Conservation (phyloP, 2,888 invertebrate genomes). For the Sminthurinus aureus region DNA sequence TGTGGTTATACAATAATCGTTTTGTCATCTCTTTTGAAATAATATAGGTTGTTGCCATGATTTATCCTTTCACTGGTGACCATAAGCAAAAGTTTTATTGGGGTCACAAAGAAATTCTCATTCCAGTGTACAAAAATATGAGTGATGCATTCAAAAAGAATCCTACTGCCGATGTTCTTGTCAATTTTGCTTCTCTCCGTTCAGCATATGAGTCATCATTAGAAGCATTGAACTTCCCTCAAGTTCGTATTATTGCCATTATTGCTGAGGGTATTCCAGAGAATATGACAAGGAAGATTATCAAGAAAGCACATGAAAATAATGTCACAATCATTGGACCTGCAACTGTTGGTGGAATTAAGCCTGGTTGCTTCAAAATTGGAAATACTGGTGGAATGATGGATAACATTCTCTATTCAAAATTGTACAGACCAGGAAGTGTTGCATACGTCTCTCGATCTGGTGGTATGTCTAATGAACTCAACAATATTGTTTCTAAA, state of each 20-base stretch:
- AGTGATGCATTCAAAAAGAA: slow-evolving; percentile 95
- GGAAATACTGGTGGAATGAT: slow-evolving; percentile 99
- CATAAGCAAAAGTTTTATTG: slow-evolving; percentile 99
- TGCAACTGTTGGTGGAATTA: slow-evolving; percentile 87
- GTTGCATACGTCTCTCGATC: slow-evolving; percentile 98
- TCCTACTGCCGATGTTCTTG: slow-evolving; percentile 91
- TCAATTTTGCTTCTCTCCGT: slow-evolving; percentile 96
- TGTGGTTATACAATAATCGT: not conserved
- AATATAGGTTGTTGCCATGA: slow-evolving; percentile 81
- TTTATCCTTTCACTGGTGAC: slow-evolving; percentile 98
- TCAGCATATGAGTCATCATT: slow-evolving; percentile 97
- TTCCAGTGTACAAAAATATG: slow-evolving; percentile 96
- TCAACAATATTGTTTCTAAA: slow-evolving; percentile 97
- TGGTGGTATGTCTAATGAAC: slow-evolving; percentile 99
- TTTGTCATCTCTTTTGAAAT: not conserved
- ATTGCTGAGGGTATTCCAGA: slow-evolving; percentile 99
- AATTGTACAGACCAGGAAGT: slow-evolving; percentile 94
- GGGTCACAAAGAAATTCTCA: slow-evolving; percentile 96
- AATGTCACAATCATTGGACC: slow-evolving; percentile 91
- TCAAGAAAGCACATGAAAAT: slow-evolving; percentile 82
- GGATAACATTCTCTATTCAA: slow-evolving; percentile 97
- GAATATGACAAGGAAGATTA: slow-evolving; percentile 94
- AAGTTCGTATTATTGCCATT: slow-evolving; percentile 95
- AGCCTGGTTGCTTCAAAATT: slow-evolving; percentile 99
- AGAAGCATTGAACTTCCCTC: slow-evolving; percentile 92